Evolutionary conservation across 1,140 invertebrate species (phyloP), one percentile per base, ranked within the genome.

Genomic region (Drosophila orosa): DNA sequence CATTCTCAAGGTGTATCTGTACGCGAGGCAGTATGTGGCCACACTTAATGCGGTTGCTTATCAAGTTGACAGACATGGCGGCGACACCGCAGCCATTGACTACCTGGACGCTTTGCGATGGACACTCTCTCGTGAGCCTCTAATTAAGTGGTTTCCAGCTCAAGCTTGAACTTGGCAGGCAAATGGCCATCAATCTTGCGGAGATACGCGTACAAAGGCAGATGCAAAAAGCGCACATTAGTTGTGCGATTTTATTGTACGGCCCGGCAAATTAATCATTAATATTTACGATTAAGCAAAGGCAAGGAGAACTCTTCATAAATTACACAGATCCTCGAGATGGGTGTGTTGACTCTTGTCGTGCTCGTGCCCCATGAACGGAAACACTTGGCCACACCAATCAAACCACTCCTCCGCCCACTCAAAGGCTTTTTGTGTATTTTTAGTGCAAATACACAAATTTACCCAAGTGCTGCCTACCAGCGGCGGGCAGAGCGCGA

Each of bases 361-460:
- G 60, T 65, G 50, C 57, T 54, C 24, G 78, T 75, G 59, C 57
- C 65, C 74, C 61, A 73, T 87, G 75, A 87, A 86, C 82, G 83
- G 79, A 76, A 83, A 62, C 83, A 87, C 84, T 87, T 87, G 83
- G 82, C 80, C 81, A 52, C 63, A 77, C 45, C 78, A 86, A 86
- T 82, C 82, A 81, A 44, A 45, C 52, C 24, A 24, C 40, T 6
- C 25, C 42, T 27, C 19, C 52, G 39, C 48, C 48, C 71, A 59
- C 67, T 44, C 60, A 68, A 62, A 37, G 35, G 15, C 62, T 78
- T 78, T 86, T 74, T 87, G 75, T 79, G 42, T 80, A 78, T 84
- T 84, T 84, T 84, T 75, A 66, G 67, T 80, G 68, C 60, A 77
- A 87, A 87, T 78, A 89, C 60, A 87, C 83, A 87, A 87, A 84